These are phyloP conservation scores for Pelmatolapia mariae DNA, from an alignment of 2,113 vertebrate genomes.

Conservation along the genomic window DNA sequence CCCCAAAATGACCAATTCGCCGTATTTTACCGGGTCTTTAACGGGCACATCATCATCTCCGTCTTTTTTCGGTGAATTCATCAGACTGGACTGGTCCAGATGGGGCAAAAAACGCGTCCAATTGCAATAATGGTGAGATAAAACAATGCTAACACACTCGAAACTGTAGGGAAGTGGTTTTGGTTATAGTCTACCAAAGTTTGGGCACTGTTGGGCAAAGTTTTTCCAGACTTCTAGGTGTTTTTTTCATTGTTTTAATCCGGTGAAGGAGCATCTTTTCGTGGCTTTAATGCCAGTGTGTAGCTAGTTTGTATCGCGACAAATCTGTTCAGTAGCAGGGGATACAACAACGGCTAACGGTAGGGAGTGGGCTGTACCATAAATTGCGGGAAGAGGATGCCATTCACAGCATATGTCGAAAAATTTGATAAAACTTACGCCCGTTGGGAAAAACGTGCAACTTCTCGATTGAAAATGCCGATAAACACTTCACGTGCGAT, in stretches of 20 bases:
- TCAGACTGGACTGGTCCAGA: constrained; percentile 70
- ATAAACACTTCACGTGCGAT: rapidly evolving
- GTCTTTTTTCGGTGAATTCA: constrained; percentile 90
- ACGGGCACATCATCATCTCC: constrained; percentile 84
- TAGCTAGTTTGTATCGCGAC: constrained; percentile 47
- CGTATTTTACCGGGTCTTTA: constrained; percentile 94
- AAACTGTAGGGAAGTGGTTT: constrained; percentile 40
- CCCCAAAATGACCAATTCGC: constrained; percentile 92
- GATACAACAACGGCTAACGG: constrained; percentile 67
- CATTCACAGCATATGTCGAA: not conserved
- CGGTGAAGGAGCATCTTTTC: constrained; percentile 58
- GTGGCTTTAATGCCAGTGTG: constrained; percentile 7
- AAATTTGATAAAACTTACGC: not conserved
- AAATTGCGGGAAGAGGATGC: not conserved
- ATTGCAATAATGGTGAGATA: constrained; percentile 36
- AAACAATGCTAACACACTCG: constrained; percentile 58
- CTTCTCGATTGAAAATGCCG: rapidly evolving
- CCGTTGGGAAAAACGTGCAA: not conserved
- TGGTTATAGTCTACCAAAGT: constrained; percentile 36
- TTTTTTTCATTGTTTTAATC: constrained; percentile 45
- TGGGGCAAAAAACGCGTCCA: constrained; percentile 21
- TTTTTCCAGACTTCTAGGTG: constrained; percentile 37
- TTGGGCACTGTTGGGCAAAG: constrained; percentile 48
- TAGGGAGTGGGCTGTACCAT: constrained; percentile 67
- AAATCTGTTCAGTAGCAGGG: constrained; percentile 59